Evolutionary conservation across 2,888 invertebrate genomes (phyloP).

Genomic region (Nesidiocoris tenuis): DNA sequence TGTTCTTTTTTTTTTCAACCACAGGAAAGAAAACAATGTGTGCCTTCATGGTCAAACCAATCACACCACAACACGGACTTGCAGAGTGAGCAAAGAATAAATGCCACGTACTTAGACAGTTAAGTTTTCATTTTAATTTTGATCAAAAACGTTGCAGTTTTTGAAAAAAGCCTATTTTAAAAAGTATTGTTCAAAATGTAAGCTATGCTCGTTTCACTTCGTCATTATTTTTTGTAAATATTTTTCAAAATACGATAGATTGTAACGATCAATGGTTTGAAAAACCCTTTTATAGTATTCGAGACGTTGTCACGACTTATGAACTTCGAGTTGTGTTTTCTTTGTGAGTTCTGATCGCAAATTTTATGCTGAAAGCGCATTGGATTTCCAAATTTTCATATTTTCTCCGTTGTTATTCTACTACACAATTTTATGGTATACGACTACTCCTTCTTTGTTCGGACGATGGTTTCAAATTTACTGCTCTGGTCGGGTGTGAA

Average conservation of each 20-base stretch:
- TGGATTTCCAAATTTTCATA: conserved; percentile 36
- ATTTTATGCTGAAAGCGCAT: conserved; percentile 31
- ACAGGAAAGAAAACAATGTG: conserved; percentile 28
- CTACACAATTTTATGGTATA: conserved; percentile 36
- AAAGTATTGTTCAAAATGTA: conserved; percentile 41
- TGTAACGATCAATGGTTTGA: conserved; percentile 14
- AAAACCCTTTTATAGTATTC: conserved; percentile 36
- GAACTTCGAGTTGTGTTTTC: conserved; percentile 14
- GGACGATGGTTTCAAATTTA: too few species aligned
- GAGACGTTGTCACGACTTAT: conserved; percentile 25
- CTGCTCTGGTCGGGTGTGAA: too few species aligned
- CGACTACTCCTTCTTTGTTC: background rate
- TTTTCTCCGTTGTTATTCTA: conserved; percentile 32
- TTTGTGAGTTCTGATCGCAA: conserved; percentile 34
- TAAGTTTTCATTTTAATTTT: conserved; percentile 23
- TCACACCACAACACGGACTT: conserved; percentile 37
- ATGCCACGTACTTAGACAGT: conserved; percentile 22
- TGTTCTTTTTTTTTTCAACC: too few species aligned
- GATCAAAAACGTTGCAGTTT: conserved; percentile 22
- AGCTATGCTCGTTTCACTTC: conserved; percentile 10
- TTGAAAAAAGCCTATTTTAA: conserved; percentile 33
- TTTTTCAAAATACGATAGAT: conserved; percentile 1
- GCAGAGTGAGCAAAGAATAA: conserved; percentile 16
- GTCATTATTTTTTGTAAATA: conserved; percentile 36
- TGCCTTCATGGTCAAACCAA: conserved; percentile 41